A percentile compares a stretch with the other conserved stretches of the same genome.
Conservation (phyloP, 2,797 vertebrate genomes). For the Notolabrus celidotus region DNA sequence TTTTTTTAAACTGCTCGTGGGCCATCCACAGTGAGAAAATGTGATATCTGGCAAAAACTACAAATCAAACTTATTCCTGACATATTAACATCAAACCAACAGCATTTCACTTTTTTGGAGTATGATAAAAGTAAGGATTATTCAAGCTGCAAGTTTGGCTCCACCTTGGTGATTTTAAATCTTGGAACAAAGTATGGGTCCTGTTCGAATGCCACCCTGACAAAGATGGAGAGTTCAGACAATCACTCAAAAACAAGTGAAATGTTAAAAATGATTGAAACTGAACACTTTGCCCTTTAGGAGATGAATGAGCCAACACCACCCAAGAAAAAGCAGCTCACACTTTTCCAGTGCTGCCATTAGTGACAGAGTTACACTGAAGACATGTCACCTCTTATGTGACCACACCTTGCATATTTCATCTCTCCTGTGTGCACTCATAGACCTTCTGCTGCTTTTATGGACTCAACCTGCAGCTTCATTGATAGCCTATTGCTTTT, state of each 20-base stretch:
- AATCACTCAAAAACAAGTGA: constrained; percentile 52
- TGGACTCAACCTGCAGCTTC: constrained; percentile 33
- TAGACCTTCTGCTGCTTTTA: constrained; percentile 22
- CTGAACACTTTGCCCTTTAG: constrained; percentile 60
- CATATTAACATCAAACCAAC: neutral
- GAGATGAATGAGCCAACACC: constrained; percentile 48
- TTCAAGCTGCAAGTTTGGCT: constrained; percentile 16
- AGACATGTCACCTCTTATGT: constrained; percentile 33
- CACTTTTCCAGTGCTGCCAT: constrained; percentile 15
- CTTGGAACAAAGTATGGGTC: neutral
- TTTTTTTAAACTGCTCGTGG: no score
- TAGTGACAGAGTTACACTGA: constrained; percentile 32
- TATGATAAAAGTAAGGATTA: neutral
- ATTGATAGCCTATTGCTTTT: constrained; percentile 43
- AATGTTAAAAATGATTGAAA: constrained; percentile 63
- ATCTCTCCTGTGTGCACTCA: constrained; percentile 9
- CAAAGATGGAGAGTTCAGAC: constrained; percentile 39
- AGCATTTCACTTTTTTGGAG: neutral
- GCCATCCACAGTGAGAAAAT: no score
- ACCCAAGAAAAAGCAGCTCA: constrained; percentile 13
- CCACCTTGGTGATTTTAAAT: constrained; percentile 12
- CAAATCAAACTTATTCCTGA: no score
- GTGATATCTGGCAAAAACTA: no score
- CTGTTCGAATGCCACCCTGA: constrained; percentile 15
- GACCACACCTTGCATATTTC: constrained; percentile 8